Evolutionary conservation across 2,888 invertebrate genomes (phyloP), one percentile per base, ranked within the genome.

Genomic region (Cheilosia soror): DNA sequence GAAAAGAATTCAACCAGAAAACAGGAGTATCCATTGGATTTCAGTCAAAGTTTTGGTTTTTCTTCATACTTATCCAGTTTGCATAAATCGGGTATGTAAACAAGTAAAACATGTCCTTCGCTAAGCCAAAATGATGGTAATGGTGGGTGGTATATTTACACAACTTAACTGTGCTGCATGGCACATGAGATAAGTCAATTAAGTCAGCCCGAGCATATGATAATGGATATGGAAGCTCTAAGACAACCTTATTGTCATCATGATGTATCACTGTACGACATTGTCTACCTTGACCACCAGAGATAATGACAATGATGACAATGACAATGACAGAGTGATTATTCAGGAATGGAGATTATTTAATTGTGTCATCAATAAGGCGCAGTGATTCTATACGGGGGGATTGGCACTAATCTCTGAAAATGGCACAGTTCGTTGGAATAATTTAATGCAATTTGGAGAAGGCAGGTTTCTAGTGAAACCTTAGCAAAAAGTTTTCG

Each of bases 41-140:
- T 42, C 42, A n/a, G 25, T 37, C 25, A 4, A 2, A 20, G 20
- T 49, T 66, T 66, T 4, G 20, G 4, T 20, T 31, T 31, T 9
- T 53, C 5, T 6, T 13, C 7, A 6, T 47, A 25, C 44, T 49
- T 68, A 44, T 68, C 25, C 33, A 33, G 44, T 69, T 69, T 57
- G 31, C 57, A 69, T 69, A 31, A 31, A 29, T 29, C 53, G 31
- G 53, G 15, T 42, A 42, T 53, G 53, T 42, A 66, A 69, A 57
- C 31, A 44, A 20, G 57, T 55, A 68, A 55, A 13, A 44, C 25
- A 44, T 9, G 57, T 68, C 68, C 68, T 68, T 68, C 57, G 49
- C 55, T 44, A 31, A n/a, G 4, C 44, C 31, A n/a, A n/a, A n/a
- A 42, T 20, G 44, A 27, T n/a, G 27, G 15, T 31, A 37, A 37